Percentiles rank a stretch among this genome's conserved stretches.
These are phyloP conservation scores for Hozukius guyotensis DNA, from an alignment of 2,797 vertebrate genomes.

Conservation along the genomic window DNA sequence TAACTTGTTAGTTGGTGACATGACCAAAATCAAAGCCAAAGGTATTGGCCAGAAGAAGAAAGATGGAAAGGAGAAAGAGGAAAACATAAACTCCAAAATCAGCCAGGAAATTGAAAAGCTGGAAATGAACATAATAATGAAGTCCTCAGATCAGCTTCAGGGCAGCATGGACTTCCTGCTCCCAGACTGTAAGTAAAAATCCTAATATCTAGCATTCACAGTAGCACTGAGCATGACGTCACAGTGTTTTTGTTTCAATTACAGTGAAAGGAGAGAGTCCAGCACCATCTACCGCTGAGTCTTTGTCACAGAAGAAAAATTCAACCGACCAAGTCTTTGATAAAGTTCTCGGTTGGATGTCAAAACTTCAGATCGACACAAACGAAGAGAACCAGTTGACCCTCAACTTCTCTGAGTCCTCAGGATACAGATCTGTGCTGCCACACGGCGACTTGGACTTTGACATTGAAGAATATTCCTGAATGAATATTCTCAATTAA, in stretches of 20 bases:
- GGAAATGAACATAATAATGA: constrained; percentile 18
- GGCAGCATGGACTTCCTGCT: constrained; percentile 12
- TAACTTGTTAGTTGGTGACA: not conserved
- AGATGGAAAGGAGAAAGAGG: constrained; percentile 22
- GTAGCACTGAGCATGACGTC: not conserved
- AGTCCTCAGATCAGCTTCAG: not conserved
- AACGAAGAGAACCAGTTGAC: constrained; percentile 24
- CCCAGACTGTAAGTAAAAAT: constrained; percentile 34
- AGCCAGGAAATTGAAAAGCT: constrained; percentile 38
- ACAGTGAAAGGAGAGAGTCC: constrained; percentile 32
- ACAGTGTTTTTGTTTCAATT: constrained; percentile 6
- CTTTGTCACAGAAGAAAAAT: not conserved
- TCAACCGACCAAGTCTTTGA: not conserved
- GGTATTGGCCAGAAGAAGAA: not conserved
- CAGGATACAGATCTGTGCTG: constrained; percentile 46
- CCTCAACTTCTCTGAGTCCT: constrained; percentile 43
- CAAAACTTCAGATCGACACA: constrained; percentile 12
- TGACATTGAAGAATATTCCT: not conserved
- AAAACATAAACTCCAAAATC: constrained; percentile 16
- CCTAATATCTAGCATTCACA: not conserved
- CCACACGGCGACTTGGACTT: not conserved
- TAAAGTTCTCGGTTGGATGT: constrained; percentile 41
- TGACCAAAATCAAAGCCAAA: not conserved
- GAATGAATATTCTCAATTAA: not conserved
- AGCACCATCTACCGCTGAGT: not conserved